Evolutionary conservation across 2,797 vertebrate genomes (phyloP).

Genomic region (Gephyroberyx darwinii): DNA sequence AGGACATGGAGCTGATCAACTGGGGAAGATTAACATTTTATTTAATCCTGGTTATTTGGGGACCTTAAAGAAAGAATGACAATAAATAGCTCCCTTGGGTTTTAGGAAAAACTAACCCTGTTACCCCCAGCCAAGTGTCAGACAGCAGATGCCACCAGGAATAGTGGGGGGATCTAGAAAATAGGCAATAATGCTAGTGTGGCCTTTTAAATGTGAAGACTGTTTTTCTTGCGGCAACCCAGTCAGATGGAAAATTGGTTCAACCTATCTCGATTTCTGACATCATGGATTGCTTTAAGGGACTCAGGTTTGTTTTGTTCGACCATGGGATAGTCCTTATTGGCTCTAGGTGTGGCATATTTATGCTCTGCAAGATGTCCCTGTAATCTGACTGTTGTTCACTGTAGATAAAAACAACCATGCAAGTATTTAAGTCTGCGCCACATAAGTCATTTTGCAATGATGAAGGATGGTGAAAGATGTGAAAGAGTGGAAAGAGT

Average conservation of each 20-base stretch:
- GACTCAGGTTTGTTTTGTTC: neutral
- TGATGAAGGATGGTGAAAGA: neutral
- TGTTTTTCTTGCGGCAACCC: neutral
- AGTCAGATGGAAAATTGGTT: neutral
- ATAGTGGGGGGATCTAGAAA: neutral
- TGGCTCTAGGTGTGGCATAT: conserved; percentile 7
- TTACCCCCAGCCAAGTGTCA: too few relatives aligned
- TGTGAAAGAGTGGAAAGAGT: conserved; percentile 7
- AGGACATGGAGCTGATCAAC: neutral
- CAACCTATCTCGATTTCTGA: conserved; percentile 4
- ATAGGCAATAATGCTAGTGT: neutral
- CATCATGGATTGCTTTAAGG: neutral
- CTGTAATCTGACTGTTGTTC: conserved; percentile 20
- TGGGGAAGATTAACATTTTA: neutral
- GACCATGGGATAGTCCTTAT: neutral
- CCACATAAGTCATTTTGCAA: neutral
- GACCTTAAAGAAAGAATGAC: too few relatives aligned
- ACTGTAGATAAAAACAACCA: conserved; percentile 6
- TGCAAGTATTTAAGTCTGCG: conserved; percentile 1
- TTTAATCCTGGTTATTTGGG: too few relatives aligned
- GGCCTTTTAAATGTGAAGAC: neutral
- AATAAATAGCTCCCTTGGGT: too few relatives aligned
- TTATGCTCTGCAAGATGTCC: conserved; percentile 5
- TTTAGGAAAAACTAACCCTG: too few relatives aligned
- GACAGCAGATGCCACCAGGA: too few relatives aligned